Percentiles rank a stretch among this genome's conserved stretches.
These are phyloP conservation scores for Macquaria ambigua DNA, from an alignment of 2,113 vertebrate genomes.

Conservation along the genomic window DNA sequence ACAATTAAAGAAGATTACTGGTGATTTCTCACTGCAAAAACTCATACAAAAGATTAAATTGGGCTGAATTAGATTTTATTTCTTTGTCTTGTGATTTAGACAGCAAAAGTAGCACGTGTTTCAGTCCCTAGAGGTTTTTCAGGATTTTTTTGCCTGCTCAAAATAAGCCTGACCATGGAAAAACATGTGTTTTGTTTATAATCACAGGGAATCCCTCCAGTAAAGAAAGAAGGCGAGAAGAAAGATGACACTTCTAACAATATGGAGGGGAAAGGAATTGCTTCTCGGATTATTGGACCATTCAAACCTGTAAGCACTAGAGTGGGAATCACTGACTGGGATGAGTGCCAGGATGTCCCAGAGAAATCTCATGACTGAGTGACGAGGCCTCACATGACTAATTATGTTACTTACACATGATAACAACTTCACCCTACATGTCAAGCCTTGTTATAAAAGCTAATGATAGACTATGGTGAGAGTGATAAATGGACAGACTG, in stretches of 20 bases:
- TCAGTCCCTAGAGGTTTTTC: neutral
- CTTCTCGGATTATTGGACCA: conserved; percentile 93
- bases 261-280: conserved; percentile 94
- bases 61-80: neutral
- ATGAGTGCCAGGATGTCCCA: neutral
- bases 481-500: neutral
- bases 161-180: neutral
- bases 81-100: neutral
- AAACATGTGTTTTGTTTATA: conserved; percentile 6
- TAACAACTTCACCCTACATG: neutral
- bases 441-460: neutral
- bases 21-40: neutral
- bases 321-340: neutral
- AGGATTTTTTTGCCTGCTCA: neutral
- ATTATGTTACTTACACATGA: neutral
- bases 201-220: conserved; percentile 88
- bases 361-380: conserved; percentile 1
- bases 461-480: neutral
- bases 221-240: conserved; percentile 94
- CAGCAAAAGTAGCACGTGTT: no score
- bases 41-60: neutral
- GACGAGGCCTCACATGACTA: conserved; percentile 11
- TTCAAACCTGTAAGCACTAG: conserved; percentile 91
- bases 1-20: neutral
- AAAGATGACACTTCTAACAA: conserved; percentile 76